Conservation (phyloP, 2,113 vertebrate genomes). For the Serilophus lunatus region DNA sequence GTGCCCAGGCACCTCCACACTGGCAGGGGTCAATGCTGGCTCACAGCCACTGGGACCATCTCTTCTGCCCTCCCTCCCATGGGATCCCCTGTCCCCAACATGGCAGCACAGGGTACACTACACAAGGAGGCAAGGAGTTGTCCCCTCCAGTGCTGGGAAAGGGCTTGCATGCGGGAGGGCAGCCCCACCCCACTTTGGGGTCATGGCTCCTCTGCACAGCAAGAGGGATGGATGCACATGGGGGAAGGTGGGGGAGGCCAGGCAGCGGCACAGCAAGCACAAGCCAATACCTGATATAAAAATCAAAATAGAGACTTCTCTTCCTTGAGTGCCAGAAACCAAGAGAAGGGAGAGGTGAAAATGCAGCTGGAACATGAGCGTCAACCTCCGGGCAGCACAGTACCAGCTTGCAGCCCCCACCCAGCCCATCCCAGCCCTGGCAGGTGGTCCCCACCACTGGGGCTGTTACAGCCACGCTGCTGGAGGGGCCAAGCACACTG, state of each 20-base stretch:
- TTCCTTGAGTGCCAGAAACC: slow-evolving; percentile 89
- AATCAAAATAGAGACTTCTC: slow-evolving; percentile 94
- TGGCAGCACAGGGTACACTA: slow-evolving; percentile 56
- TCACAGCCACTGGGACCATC: background rate
- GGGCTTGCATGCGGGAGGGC: slow-evolving; percentile 23
- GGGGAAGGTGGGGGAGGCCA: background rate
- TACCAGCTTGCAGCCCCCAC: background rate
- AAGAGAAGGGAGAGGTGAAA: slow-evolving; percentile 70
- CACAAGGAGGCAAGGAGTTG: slow-evolving; percentile 9
- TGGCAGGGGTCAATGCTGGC: background rate
- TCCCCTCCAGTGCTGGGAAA: background rate
- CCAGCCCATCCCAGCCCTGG: slow-evolving; percentile 24
- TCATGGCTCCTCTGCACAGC: slow-evolving; percentile 43
- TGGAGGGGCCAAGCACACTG: background rate
- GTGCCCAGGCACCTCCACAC: background rate
- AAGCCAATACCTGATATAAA: slow-evolving; percentile 90
- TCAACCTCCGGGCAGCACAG: slow-evolving; percentile 20
- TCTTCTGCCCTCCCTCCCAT: slow-evolving; percentile 10
- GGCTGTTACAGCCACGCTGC: background rate
- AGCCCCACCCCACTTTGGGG: background rate
- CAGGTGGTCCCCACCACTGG: background rate
- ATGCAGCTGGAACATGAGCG: slow-evolving; percentile 35
- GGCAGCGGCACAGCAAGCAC: slow-evolving; percentile 66
- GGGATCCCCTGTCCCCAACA: background rate
- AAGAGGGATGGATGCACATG: slow-evolving; percentile 35